Conservation (phyloP, 2,888 invertebrate species). For the Mimachlamys varia region DNA sequence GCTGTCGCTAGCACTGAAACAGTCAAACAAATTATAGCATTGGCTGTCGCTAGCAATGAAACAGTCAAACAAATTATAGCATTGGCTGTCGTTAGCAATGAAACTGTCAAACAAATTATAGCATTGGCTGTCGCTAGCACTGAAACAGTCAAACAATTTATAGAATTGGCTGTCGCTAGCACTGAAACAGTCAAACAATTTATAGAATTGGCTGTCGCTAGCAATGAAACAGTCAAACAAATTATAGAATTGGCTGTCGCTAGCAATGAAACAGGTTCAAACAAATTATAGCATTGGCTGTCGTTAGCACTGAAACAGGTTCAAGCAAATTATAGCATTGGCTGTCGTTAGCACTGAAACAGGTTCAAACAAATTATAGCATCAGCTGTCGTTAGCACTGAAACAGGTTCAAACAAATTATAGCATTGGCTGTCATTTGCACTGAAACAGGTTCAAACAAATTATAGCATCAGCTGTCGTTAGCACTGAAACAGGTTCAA, state of each 20-base stretch:
- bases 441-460: conserved; percentile 40
- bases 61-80: conserved; percentile 23
- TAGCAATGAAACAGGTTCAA: conserved; percentile 42
- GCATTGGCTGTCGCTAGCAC: conserved; percentile 53
- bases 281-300: conserved; percentile 46
- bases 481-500: conserved; percentile 43
- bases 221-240: conserved; percentile 39
- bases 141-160: conserved; percentile 16
- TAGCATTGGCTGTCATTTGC: conserved; percentile 51
- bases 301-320: conserved; percentile 48
- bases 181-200: conserved; percentile 38
- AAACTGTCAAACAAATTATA: not conserved
- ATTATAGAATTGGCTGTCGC: conserved; percentile 49
- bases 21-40: conserved; percentile 38
- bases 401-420: not conserved
- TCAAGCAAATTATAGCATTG: conserved; percentile 38
- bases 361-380: conserved; percentile 26
- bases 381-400: conserved; percentile 53
- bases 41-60: conserved; percentile 51
- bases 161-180: conserved; percentile 51
- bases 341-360: conserved; percentile 51
- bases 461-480: conserved; percentile 50
- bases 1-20: conserved; percentile 51
- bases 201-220: conserved; percentile 51
- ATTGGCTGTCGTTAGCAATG: conserved; percentile 53